phyloP scores from a whole-genome alignment of 2,888 invertebrate genomes.

The Chrysina gloriosa region DNA sequence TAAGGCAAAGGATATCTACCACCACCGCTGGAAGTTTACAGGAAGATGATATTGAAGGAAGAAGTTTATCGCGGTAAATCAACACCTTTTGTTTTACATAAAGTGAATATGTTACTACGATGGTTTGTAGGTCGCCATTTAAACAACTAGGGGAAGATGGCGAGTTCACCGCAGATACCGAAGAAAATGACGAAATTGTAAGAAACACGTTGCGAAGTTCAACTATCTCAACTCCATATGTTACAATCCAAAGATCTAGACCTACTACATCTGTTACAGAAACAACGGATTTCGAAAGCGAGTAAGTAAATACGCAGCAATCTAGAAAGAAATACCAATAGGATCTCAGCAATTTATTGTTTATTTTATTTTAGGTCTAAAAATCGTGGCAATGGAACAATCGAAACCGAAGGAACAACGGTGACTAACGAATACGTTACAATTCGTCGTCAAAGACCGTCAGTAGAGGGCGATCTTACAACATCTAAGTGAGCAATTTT shows the following conservation, averaged over 20 bases:
- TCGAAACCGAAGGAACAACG: conserved; percentile 21
- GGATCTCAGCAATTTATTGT: neutral
- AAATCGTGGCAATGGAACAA: neutral
- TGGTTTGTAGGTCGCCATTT: conserved; percentile 47
- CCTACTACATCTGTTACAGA: conserved; percentile 43
- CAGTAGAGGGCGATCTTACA: conserved; percentile 64
- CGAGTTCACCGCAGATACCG: conserved; percentile 48
- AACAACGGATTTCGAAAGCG: conserved; percentile 1
- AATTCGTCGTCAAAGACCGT: conserved; percentile 68
- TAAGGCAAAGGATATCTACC: conserved; percentile 69
- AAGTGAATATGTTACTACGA: neutral
- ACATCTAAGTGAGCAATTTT: conserved; percentile 65
- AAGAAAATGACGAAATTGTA: conserved; percentile 50
- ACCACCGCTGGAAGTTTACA: conserved; percentile 51
- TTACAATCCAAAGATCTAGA: conserved; percentile 47
- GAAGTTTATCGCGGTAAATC: conserved; percentile 24
- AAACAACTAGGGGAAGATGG: conserved; percentile 55
- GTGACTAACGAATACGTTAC: conserved; percentile 70
- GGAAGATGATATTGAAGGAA: conserved; percentile 44
- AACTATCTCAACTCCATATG: conserved; percentile 41
- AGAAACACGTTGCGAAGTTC: conserved; percentile 42
- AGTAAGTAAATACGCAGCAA: conserved; percentile 8
- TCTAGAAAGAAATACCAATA: neutral
- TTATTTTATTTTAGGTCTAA: conserved; percentile 5
- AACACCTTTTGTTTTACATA: neutral